These are phyloP conservation scores for Trematomus loennbergii DNA, from an alignment of 2,113 vertebrate species.

Conservation along the genomic window DNA sequence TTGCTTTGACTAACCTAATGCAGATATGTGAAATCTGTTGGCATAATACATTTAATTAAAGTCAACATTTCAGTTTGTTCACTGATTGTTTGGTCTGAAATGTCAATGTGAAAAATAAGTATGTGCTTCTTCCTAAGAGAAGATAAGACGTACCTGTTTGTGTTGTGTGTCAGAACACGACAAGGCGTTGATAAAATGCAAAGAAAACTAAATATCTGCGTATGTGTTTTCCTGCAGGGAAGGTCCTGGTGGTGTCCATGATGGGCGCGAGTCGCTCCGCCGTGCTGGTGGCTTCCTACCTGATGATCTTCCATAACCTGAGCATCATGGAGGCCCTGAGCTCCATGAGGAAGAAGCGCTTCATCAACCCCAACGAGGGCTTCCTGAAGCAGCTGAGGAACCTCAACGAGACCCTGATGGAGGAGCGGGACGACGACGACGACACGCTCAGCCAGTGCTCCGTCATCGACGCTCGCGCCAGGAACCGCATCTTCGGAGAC, in stretches of 20 bases:
- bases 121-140: too few species aligned
- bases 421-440: constrained; percentile 87
- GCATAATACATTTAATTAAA: too few species aligned
- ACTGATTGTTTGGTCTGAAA: too few species aligned
- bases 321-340: constrained; percentile 91
- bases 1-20: too few species aligned
- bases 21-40: too few species aligned
- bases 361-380: constrained; percentile 94
- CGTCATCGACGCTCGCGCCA: constrained; percentile 74
- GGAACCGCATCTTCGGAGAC: constrained; percentile 68
- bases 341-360: constrained; percentile 89
- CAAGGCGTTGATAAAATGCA: too few species aligned
- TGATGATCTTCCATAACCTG: constrained; percentile 99
- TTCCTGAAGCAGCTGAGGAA: constrained; percentile 95
- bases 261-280: constrained; percentile 96
- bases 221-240: constrained; percentile 82
- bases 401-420: constrained; percentile 92
- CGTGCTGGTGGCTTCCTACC: constrained; percentile 92
- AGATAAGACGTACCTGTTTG: too few species aligned
- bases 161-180: too few species aligned
- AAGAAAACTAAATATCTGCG: too few species aligned
- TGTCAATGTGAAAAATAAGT: too few species aligned
- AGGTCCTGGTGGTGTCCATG: constrained; percentile 94
- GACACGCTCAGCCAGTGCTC: constrained; percentile 87
- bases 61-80: too few species aligned